Base-by-base conservation (phyloP, 1,140 invertebrate species). In the Drosophila serrata region DNA sequence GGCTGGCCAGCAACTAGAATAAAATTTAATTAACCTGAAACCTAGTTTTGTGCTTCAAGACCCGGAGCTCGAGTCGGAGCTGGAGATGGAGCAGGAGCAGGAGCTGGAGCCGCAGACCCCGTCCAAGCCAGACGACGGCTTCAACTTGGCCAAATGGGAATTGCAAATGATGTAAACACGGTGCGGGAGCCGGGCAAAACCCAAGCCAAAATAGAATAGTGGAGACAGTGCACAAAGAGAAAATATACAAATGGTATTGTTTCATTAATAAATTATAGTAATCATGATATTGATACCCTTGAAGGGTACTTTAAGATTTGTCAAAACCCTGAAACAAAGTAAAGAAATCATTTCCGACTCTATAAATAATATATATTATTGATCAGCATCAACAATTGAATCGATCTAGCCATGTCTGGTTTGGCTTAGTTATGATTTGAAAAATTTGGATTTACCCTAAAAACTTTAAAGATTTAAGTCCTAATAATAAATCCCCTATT, bases 21-120 rank as follows among this genome's bases (percentile, higher is more conserved):
- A 80, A 64, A 80, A 80, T 59, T 80, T 80, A 80, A 80, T 79
- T 79, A 79, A 73, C 68, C 68, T 60, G 67, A 79, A 67, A 60
- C 73, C 64, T 68, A 61, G 73, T 77, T 77, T 59, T 46, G 19
- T 59, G 51, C 68, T 70, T 24, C 35, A 33, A 43, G 37, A 51
- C 29, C 15, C 4, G 24, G 45, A 46, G 19, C 51, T 22, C 8
- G n/a, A 58, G 56, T 11, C n/a, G 9, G 13, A 33, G 40, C 24
- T 27, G 15, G 9, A 48, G 46, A 37, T 27, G 7, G 29, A 27
- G 29, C 24, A 3, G 9, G 12, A 33, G 40, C 24, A n/a, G 15
- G 4, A 48, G 46, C 37, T 40, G 7, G 29, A 27, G 29, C 33
- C 40, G 27, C 46, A 39, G 35, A 57, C 40, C 51, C 35, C 17